Percentiles rank a stretch among this genome's conserved stretches.
phyloP scores from a whole-genome alignment of 2,797 vertebrate genomes.

The Cichlasoma orientale region DNA sequence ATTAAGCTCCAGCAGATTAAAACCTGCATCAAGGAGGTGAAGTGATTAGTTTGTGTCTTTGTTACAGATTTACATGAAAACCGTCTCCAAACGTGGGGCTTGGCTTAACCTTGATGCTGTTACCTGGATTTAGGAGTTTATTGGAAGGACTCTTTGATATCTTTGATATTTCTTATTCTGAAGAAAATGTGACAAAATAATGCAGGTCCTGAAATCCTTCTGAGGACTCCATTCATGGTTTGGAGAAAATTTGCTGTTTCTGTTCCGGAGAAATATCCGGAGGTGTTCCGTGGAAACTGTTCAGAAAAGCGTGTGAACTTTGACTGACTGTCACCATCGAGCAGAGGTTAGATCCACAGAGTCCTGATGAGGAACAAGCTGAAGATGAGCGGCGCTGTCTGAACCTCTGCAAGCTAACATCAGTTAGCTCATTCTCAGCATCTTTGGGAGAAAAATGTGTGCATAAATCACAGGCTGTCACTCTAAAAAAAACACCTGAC shows the following conservation, averaged over 20 bases:
- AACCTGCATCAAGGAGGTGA: background rate
- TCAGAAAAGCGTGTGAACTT: background rate
- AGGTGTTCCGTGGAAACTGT: background rate
- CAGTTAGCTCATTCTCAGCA: too few relatives aligned
- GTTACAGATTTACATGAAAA: background rate
- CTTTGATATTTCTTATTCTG: too few relatives aligned
- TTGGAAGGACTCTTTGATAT: background rate
- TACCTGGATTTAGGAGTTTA: background rate
- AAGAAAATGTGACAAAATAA: background rate
- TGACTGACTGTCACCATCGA: accelerated
- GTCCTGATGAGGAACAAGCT: background rate
- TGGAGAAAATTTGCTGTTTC: background rate
- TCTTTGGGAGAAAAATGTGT: background rate
- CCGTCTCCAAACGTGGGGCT: background rate
- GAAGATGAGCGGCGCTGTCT: too few relatives aligned
- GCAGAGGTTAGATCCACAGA: background rate
- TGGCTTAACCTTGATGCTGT: background rate
- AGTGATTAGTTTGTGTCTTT: background rate
- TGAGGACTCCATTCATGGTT: background rate
- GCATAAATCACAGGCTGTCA: background rate
- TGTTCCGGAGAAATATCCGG: too few relatives aligned
- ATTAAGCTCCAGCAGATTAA: background rate
- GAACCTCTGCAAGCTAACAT: too few relatives aligned
- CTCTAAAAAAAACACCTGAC: too few relatives aligned
- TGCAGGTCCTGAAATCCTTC: too few relatives aligned